Percentiles rank a stretch among this genome's conserved stretches.
These are phyloP conservation scores for Epistrophella euchroma DNA, from an alignment of 2,888 invertebrate species.

Conservation along the genomic window DNA sequence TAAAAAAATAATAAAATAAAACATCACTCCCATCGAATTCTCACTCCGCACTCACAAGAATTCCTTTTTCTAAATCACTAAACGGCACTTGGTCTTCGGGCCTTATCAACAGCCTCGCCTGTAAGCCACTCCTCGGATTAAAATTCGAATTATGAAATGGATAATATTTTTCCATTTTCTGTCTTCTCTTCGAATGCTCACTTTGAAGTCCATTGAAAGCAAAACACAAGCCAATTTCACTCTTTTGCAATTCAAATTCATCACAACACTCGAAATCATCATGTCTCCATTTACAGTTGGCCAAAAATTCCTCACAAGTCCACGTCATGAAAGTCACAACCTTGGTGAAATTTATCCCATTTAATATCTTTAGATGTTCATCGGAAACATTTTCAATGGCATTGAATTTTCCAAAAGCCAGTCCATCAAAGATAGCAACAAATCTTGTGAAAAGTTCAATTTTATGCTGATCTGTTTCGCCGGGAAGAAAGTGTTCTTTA, in stretches of 20 bases:
- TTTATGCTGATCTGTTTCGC: conserved; percentile 74
- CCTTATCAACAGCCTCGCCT: conserved; percentile 78
- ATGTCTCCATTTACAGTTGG: conserved; percentile 84
- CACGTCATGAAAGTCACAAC: conserved; percentile 81
- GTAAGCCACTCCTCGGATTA: conserved; percentile 79
- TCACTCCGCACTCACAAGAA: conserved; percentile 42
- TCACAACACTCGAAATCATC: conserved; percentile 83
- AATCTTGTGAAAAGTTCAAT: conserved; percentile 79
- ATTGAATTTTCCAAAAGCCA: conserved; percentile 81
- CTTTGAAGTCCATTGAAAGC: conserved; percentile 84
- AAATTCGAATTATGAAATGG: conserved; percentile 80
- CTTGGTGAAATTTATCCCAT: conserved; percentile 80
- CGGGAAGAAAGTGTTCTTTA: conserved; percentile 79
- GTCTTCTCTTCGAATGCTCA: conserved; percentile 77
- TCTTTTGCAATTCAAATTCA: conserved; percentile 83
- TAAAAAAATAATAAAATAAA: not conserved
- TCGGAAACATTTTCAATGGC: conserved; percentile 77
- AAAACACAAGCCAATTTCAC: conserved; percentile 84
- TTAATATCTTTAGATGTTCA: conserved; percentile 77
- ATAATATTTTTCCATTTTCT: conserved; percentile 78
- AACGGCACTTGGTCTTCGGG: conserved; percentile 79
- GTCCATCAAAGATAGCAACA: conserved; percentile 79
- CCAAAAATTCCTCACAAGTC: conserved; percentile 83
- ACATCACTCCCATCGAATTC: too few relatives aligned
- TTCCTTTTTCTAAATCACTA: conserved; percentile 78